Percentiles rank a stretch among this genome's conserved stretches.
Conservation (phyloP, 2,113 vertebrate species). For the Chrysemys picta region DNA sequence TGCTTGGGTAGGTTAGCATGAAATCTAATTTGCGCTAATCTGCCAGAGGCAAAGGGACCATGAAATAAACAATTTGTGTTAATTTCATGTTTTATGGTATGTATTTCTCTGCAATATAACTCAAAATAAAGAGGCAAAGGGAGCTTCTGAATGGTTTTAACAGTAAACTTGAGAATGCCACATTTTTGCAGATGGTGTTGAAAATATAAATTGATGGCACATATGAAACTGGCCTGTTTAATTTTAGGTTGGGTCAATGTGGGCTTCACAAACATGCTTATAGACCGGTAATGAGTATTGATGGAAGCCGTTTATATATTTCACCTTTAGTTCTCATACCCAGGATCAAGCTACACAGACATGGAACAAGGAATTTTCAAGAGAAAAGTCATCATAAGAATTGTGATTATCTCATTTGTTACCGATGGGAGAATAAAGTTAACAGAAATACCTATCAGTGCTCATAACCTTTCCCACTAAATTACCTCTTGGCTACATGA, state of each 20-base stretch:
- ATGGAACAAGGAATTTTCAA: neutral
- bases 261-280: neutral
- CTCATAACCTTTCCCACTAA: neutral
- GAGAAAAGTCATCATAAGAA: neutral
- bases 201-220: neutral
- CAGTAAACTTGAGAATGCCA: neutral
- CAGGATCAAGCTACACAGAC: neutral
- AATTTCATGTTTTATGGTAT: neutral
- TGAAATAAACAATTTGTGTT: conserved; percentile 14
- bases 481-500: neutral
- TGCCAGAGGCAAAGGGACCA: conserved; percentile 5
- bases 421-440: neutral
- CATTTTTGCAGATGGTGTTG: neutral
- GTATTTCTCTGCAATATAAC: neutral
- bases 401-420: neutral
- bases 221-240: neutral
- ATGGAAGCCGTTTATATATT: neutral
- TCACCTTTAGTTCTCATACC: neutral
- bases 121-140: neutral
- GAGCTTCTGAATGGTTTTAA: neutral
- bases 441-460: neutral
- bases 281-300: neutral
- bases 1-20: neutral
- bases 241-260: neutral
- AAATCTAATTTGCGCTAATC: conserved; percentile 43